phyloP scores from a whole-genome alignment of 2,888 invertebrate species.

The Melanostoma scalare region DNA sequence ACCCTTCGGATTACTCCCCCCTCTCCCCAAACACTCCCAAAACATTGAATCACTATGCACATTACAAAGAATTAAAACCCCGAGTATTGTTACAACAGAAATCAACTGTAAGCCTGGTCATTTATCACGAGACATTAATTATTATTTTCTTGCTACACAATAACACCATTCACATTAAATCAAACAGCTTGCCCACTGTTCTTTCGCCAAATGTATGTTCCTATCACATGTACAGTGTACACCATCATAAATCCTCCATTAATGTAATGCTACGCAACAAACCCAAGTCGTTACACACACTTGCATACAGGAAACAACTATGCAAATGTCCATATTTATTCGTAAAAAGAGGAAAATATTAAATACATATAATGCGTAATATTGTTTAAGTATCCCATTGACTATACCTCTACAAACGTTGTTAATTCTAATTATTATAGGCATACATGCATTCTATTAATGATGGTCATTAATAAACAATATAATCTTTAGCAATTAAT shows the following conservation, averaged over 20 bases:
- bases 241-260: conserved; percentile 61
- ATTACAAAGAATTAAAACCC: conserved; percentile 26
- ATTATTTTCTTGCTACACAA: conserved; percentile 65
- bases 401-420: conserved; percentile 25
- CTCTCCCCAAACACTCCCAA: conserved; percentile 7
- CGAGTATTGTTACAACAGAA: background rate
- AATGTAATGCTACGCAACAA: conserved; percentile 52
- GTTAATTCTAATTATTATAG: conserved; percentile 68
- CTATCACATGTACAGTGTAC: conserved; percentile 39
- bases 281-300: conserved; percentile 9
- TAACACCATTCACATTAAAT: conserved; percentile 55
- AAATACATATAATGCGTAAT: conserved; percentile 13
- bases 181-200: conserved; percentile 70
- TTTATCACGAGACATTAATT: conserved; percentile 71
- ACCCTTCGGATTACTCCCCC: conserved; percentile 5
- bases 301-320: conserved; percentile 47
- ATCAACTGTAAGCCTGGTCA: conserved; percentile 42
- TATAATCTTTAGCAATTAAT: conserved; percentile 67
- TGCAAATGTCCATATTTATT: conserved; percentile 49
- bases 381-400: conserved; percentile 19
- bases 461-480: conserved; percentile 62
- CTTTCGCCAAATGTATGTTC: conserved; percentile 49
- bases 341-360: conserved; percentile 23
- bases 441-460: conserved; percentile 68
- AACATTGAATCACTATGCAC: conserved; percentile 3